Base-by-base conservation (phyloP, 2,113 vertebrate species). In the Mormoops blainvillei region DNA sequence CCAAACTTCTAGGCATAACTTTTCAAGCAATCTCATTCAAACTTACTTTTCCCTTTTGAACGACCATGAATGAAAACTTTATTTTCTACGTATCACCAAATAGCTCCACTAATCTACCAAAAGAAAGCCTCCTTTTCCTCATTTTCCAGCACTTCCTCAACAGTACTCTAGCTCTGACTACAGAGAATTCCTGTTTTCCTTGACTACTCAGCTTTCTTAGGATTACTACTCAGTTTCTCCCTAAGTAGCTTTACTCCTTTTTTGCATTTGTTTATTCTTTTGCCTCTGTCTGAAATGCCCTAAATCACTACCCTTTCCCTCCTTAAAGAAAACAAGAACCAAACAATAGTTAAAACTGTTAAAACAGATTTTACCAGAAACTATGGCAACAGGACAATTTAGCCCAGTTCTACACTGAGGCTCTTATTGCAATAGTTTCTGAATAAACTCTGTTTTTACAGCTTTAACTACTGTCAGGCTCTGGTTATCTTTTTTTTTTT, bases 401-500 rank as follows among this genome's bases (percentile, higher is more conserved):
- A 96, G 26, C 15, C 58, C 54, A 50, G 7, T n/a, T n/a, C n/a
- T n/a, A n/a, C n/a, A n/a, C n/a, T n/a, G n/a, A 41, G 56, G 67
- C 38, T 80, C 76, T 65, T 88, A 10, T 36, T 86, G 61, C 45
- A 74, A 4, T 63, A 71, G n/a, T 82, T 76, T 10, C 81, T 77
- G 45, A 93, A 65, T 86, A 78, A 83, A 89, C 19, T 43, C 54
- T 93, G 26, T 82, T 82, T 90, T 95, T 91, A 80, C 28, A 28
- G 45, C 6, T 63, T 31, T 63, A 76, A 76, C 31, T 54, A 61
- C 36, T 19, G 28, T 70, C 12, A 11, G 52, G 24, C 50, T 74
- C 28, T 58, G n/a, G 8, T 48, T 71, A 56, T 65, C 45, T 92
- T 63, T 31, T 63, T 31, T 24, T 56, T 63, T 15, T 31, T 61